Conservation (phyloP, 2,113 vertebrate genomes). For the Enhydra lutris region DNA sequence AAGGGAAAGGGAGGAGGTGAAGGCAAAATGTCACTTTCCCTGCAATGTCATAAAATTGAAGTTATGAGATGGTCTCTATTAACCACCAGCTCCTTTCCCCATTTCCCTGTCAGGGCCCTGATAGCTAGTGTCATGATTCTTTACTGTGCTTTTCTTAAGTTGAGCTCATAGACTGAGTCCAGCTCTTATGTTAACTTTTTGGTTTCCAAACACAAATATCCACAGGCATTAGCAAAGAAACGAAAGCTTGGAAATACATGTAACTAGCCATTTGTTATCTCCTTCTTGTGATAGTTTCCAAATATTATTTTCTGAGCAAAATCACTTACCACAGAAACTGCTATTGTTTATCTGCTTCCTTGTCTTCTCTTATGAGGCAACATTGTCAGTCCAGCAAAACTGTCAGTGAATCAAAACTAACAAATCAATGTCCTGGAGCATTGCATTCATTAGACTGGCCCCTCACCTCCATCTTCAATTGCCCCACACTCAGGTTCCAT, state of each 20-base stretch:
- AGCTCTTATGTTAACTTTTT: background rate
- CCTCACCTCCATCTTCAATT: background rate
- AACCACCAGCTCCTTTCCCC: background rate
- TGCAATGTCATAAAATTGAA: background rate
- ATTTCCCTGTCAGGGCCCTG: background rate
- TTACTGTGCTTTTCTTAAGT: background rate
- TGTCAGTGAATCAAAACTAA: background rate
- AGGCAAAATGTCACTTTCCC: background rate
- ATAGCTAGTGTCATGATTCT: background rate
- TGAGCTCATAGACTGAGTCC: background rate
- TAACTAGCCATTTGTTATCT: background rate
- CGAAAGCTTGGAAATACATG: background rate
- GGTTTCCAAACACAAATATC: background rate
- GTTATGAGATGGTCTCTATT: background rate
- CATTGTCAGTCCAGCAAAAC: background rate
- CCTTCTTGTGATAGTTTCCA: background rate
- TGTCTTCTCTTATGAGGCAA: background rate
- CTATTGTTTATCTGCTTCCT: background rate
- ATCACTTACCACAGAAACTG: background rate
- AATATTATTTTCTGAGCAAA: background rate
- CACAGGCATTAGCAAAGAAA: background rate
- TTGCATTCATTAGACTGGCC: background rate
- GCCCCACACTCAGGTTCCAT: background rate
- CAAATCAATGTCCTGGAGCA: background rate
- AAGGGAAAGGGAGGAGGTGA: background rate